phyloP scores from a whole-genome alignment of 1,140 invertebrate species.

The Harpegnathos saltator region DNA sequence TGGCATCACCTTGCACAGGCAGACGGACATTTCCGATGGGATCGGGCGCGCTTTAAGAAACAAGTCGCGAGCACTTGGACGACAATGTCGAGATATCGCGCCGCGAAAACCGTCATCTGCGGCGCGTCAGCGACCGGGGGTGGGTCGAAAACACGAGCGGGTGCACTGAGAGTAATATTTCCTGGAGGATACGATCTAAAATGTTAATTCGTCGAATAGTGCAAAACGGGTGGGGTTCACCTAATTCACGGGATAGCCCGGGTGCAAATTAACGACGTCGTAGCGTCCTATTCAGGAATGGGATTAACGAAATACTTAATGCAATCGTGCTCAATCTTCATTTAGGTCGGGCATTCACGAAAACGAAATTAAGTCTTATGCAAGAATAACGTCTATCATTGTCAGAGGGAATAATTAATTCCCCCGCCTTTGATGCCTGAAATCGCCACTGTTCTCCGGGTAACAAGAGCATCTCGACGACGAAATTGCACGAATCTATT shows the following conservation, averaged over 20 bases:
- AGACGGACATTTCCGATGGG: background rate
- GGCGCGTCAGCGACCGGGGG: background rate
- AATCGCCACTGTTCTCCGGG: conserved; percentile 46
- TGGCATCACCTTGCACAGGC: background rate
- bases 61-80: background rate
- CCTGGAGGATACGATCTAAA: conserved; percentile 4
- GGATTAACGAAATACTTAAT: conserved; percentile 61
- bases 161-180: conserved; percentile 49
- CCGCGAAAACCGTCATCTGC: background rate
- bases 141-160: conserved; percentile 8
- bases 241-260: conserved; percentile 43
- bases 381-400: conserved; percentile 60
- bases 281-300: conserved; percentile 45
- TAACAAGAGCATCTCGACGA: conserved; percentile 46
- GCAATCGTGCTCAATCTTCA: conserved; percentile 61
- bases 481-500: conserved; percentile 46
- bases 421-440: conserved; percentile 42
- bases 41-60: background rate
- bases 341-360: conserved; percentile 49
- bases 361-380: conserved; percentile 61
- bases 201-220: conserved; percentile 46
- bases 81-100: too few species aligned
- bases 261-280: conserved; percentile 49
- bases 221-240: conserved; percentile 24
- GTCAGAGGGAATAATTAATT: conserved; percentile 58